Base-by-base conservation (phyloP, 2,113 vertebrate species). In the Talpa occidentalis region DNA sequence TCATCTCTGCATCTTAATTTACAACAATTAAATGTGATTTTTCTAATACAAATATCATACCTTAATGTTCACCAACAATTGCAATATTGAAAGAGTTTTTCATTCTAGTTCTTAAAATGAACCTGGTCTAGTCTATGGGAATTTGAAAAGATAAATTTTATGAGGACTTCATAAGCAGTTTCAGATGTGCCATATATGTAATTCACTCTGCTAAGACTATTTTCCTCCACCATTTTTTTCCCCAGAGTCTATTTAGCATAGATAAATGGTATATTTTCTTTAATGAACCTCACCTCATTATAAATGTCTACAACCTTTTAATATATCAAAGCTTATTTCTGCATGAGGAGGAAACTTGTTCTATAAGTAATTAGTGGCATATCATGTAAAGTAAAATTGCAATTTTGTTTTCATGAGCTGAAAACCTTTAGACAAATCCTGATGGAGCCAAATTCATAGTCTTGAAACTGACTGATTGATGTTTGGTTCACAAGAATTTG, bases 311-410 rank as follows among this genome's bases (percentile, higher is more conserved):
- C 69, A n/a, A 86, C 52, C 21, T 95, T 3, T 72, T 42, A 42
- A 91, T 80, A 88, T 85, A 64, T 21, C 9, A 64, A 93, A 88
- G 54, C 11, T 83, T 93, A 26, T 72, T 79, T 89, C 67, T 73
- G 3, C 35, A 12, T 69, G 3, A 30, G 17, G 11, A 1, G 69
- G 4, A 9, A 89, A 59, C 4, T 73, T 62, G 2, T 35, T 79
- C 47, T 82, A 70, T 28, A 77, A 93, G 30, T 88, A 54, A 86
- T 60, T 47, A 66, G n/a, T 54, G 10, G 30, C 14, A 59, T 77
- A 5, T 66, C 28, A 88, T 32, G 2, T 69, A 56, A 22, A 56
- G 21, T 56, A 56, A 56, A 56, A 56, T 54, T 54, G 28, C 6
- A 30, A 17, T 52, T 84, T 85, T 80, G 8, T 10, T 54, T 54